Percentiles rank a stretch among this genome's conserved stretches.
These are phyloP conservation scores for Drosophila rufa DNA, from an alignment of 1,140 invertebrate species.

Conservation along the genomic window DNA sequence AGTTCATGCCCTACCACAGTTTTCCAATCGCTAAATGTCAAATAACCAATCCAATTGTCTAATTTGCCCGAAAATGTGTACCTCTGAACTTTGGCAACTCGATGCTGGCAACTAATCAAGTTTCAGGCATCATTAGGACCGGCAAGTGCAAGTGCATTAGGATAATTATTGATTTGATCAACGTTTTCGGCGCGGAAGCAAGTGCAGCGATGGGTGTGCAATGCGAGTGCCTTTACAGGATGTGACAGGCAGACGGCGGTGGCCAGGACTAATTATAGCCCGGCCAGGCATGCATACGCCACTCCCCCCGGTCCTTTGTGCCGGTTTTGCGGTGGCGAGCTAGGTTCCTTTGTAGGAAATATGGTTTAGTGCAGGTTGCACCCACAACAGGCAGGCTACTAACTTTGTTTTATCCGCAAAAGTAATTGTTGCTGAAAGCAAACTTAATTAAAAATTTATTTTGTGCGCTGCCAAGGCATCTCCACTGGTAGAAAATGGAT, in stretches of 20 bases:
- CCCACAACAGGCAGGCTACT: background rate
- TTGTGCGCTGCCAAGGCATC: background rate
- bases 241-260: conserved; percentile 7
- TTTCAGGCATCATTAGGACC: conserved; percentile 5
- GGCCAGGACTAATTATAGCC: conserved; percentile 40
- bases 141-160: conserved; percentile 7
- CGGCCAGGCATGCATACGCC: background rate
- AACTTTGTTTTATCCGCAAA: conserved; percentile 1
- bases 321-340: conserved; percentile 8
- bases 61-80: background rate
- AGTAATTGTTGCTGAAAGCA: conserved; percentile 28
- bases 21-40: background rate
- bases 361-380: conserved; percentile 11
- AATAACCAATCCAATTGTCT: background rate
- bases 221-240: background rate
- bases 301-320: conserved; percentile 10
- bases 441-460: conserved; percentile 27
- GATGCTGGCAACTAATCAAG: conserved; percentile 9
- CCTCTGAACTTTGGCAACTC: background rate
- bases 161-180: conserved; percentile 46
- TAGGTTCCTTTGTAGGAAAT: conserved; percentile 19
- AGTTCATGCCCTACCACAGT: background rate
- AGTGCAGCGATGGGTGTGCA: conserved; percentile 16
- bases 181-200: background rate
- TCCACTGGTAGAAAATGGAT: too few relatives aligned